Percentiles rank a stretch among this genome's conserved stretches.
These are phyloP conservation scores for Ennomos quercinarius DNA, from an alignment of 2,888 invertebrate genomes.

Conservation along the genomic window DNA sequence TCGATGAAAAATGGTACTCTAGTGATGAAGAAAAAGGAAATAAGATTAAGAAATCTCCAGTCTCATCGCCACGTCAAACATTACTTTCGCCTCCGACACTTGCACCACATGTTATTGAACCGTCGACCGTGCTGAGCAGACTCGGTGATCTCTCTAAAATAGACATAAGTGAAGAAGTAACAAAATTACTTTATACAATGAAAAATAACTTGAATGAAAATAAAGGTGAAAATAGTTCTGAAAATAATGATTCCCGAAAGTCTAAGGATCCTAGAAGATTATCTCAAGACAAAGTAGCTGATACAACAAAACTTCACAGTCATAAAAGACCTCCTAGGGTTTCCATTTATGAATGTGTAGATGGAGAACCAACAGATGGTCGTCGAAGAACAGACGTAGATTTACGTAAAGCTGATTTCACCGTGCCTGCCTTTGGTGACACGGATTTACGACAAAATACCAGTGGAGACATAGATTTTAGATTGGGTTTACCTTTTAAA, in stretches of 20 bases:
- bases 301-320: slow-evolving; percentile 48
- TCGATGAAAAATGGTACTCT: slow-evolving; percentile 91
- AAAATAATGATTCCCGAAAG: slow-evolving; percentile 58
- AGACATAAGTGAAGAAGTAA: slow-evolving; percentile 90
- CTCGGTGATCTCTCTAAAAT: slow-evolving; percentile 90
- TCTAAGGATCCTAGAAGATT: slow-evolving; percentile 71
- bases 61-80: slow-evolving; percentile 63
- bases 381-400: slow-evolving; percentile 81
- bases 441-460: slow-evolving; percentile 86
- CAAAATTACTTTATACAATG: slow-evolving; percentile 88
- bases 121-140: slow-evolving; percentile 84
- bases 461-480: slow-evolving; percentile 90
- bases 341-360: slow-evolving; percentile 87
- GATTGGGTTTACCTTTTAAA: slow-evolving; percentile 91
- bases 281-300: slow-evolving; percentile 68
- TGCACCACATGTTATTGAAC: slow-evolving; percentile 83
- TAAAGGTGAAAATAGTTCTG: slow-evolving; percentile 54
- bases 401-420: slow-evolving; percentile 81
- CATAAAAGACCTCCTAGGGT: slow-evolving; percentile 70
- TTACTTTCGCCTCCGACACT: slow-evolving; percentile 60
- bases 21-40: slow-evolving; percentile 89
- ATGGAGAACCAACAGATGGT: slow-evolving; percentile 81
- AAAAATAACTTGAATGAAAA: slow-evolving; percentile 77
- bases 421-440: slow-evolving; percentile 86
- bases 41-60: slow-evolving; percentile 69